Conservation (phyloP, 2,797 vertebrate species). For the Coilia nasus region DNA sequence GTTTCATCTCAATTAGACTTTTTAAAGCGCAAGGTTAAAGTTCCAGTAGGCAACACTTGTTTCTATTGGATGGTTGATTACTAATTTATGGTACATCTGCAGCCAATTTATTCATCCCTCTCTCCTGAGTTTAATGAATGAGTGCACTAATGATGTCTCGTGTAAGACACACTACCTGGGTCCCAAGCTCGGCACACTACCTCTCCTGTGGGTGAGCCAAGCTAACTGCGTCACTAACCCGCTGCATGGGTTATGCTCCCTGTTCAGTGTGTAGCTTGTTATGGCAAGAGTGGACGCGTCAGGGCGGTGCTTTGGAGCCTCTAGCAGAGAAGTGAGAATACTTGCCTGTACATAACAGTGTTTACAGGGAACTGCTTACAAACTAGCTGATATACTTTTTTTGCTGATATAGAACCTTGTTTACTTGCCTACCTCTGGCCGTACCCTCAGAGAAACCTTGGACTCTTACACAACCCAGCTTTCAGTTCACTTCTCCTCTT, state of each 20-base stretch:
- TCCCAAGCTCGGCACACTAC: neutral
- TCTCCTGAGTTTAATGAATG: slow-evolving; percentile 7
- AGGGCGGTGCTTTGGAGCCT: neutral
- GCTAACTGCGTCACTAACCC: neutral
- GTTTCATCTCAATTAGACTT: slow-evolving; percentile 20
- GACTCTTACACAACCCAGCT: neutral
- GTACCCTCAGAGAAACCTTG: neutral
- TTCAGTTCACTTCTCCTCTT: too few species aligned
- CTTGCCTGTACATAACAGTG: neutral
- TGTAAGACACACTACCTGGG: slow-evolving; percentile 18
- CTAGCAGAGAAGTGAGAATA: neutral
- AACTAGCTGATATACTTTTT: neutral
- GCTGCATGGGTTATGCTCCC: neutral
- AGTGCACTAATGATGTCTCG: slow-evolving; percentile 14
- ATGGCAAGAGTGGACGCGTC: neutral
- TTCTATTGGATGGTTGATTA: slow-evolving; percentile 19
- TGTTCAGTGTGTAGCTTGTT: neutral
- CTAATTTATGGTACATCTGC: slow-evolving; percentile 23
- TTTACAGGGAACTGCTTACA: neutral
- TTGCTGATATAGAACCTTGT: too few species aligned
- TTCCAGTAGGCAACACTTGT: slow-evolving; percentile 17
- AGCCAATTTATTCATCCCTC: slow-evolving; percentile 17
- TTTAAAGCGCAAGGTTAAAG: slow-evolving; percentile 25
- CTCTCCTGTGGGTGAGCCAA: slow-evolving; percentile 2
- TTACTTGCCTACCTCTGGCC: neutral